A percentile compares a stretch with the other conserved stretches of the same genome.
Conservation (phyloP, 2,113 vertebrate species). For the Peromyscus leucopus region DNA sequence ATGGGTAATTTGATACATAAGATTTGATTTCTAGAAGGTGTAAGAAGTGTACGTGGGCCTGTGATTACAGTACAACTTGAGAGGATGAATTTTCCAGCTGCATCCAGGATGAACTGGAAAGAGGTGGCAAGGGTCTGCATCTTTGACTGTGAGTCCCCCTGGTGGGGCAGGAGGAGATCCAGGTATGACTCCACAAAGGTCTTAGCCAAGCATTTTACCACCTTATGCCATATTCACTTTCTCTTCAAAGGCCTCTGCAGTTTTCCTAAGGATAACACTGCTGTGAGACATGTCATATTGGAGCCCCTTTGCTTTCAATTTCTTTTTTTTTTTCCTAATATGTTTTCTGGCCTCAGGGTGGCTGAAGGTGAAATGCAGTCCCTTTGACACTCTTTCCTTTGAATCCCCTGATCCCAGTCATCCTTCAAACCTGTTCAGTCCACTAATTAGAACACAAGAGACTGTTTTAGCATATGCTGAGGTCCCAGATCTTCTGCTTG, state of each 20-base stretch:
- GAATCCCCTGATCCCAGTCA: conserved; percentile 57
- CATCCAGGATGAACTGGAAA: not conserved
- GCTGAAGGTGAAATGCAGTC: conserved; percentile 60
- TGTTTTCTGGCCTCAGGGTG: conserved; percentile 70
- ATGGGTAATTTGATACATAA: not conserved
- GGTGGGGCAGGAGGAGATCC: not conserved
- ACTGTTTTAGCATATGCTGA: conserved; percentile 50
- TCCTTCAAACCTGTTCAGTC: conserved; percentile 54
- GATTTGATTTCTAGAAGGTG: not conserved
- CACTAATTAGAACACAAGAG: conserved; percentile 78
- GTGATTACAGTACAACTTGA: not conserved
- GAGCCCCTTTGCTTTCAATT: conserved; percentile 43
- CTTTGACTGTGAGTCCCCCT: not conserved
- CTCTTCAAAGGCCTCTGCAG: conserved; percentile 45
- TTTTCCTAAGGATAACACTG: conserved; percentile 35
- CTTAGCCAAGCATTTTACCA: not conserved
- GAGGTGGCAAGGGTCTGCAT: not conserved
- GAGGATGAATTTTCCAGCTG: not conserved
- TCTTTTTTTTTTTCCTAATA: conserved; percentile 5
- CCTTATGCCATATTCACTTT: not conserved
- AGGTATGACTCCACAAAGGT: not conserved
- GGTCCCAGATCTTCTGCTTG: conserved; percentile 28
- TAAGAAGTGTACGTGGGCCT: not conserved
- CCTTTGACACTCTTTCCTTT: conserved; percentile 6
- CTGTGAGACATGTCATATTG: not conserved